phyloP scores from a whole-genome alignment of 1,140 invertebrate species.

The Cydia pomonella region DNA sequence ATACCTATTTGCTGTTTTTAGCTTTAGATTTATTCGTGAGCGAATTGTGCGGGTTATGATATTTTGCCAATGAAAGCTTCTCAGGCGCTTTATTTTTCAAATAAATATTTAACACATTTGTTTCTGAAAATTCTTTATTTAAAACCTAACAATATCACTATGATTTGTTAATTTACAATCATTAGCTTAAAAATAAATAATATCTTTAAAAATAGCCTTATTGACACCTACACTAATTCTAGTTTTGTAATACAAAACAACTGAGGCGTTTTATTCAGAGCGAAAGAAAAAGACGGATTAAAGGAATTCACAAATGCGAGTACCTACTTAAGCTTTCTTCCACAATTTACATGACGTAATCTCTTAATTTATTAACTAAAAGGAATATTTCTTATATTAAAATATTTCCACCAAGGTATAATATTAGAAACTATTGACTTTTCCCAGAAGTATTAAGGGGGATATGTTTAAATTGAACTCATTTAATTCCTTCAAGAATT shows the following conservation, averaged over 20 bases:
- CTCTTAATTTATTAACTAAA: neutral
- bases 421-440: slow-evolving; percentile 4
- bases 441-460: neutral
- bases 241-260: slow-evolving; percentile 63
- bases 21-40: too few species aligned
- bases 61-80: neutral
- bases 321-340: slow-evolving; percentile 36
- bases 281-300: slow-evolving; percentile 42
- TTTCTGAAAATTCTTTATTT: slow-evolving; percentile 60
- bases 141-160: slow-evolving; percentile 64
- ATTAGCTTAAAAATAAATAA: slow-evolving; percentile 76
- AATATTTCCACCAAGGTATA: neutral
- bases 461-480: neutral
- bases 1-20: too few species aligned
- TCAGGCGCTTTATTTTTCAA: slow-evolving; percentile 38
- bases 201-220: slow-evolving; percentile 69
- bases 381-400: neutral
- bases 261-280: slow-evolving; percentile 55
- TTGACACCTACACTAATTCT: slow-evolving; percentile 48
- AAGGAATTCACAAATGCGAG: slow-evolving; percentile 43
- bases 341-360: neutral
- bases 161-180: slow-evolving; percentile 77
- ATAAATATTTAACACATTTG: neutral
- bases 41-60: neutral
- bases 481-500: neutral